Base-by-base conservation (phyloP, 2,113 vertebrate species). In the Aplodontia rufa region DNA sequence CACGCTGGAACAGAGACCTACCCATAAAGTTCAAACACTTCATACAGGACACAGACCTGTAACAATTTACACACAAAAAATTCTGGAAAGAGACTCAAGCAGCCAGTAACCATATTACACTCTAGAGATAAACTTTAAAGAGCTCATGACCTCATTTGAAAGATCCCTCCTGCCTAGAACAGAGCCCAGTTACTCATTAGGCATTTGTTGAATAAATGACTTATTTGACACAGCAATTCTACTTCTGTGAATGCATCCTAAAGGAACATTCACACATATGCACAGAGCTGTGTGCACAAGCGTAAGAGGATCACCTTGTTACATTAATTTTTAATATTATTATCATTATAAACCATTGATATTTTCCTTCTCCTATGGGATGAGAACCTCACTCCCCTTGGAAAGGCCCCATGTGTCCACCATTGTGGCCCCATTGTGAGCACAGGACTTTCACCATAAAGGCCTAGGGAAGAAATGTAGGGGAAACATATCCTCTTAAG, bases 291-390 rank as follows among this genome's bases (percentile, higher is more conserved):
- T 94, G 60, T 90, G 32, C 37, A 87, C 37, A 91, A 62, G 45
- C 49, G 55, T 64, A 19, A 53, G 20, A 75, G 20, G n/a, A 45
- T 35, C 42, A 24, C 51, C 35, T 32, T 90, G 19, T 60, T 85
- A 85, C 86, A 78, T 74, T 95, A 64, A 87, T 91, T 53, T 79
- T 85, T 74, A 71, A 55, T 81, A 37, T 91, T 62, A 47, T 49
- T 47, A 24, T 86, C 5, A 64, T 79, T 85, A 51, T 53, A 26
- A 79, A 62, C 35, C 28, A 60, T 45, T 71, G 51, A 64, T 53
- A 30, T 64, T 86, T 95, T 85, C 51, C 51, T 90, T 90, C 16
- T 53, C 72, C 71, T n/a, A 32, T 14, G 3, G n/a, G 42, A 71
- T 71, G 66, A 40, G n/a, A 14, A 60, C 49, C 20, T 69, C 42